phyloP scores from a whole-genome alignment of 1,140 invertebrate genomes.

The Vanessa atalanta region DNA sequence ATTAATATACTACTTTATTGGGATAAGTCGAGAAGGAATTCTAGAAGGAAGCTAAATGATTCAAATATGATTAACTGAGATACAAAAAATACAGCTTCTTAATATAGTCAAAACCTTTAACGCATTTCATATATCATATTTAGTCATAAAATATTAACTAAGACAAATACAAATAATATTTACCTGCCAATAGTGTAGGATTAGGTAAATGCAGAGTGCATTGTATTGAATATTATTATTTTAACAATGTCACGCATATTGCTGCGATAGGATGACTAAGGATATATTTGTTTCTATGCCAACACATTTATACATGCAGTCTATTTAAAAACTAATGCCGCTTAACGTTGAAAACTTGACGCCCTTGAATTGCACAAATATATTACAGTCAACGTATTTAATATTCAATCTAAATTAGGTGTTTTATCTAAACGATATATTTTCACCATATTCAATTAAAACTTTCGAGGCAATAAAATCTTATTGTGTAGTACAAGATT shows the following conservation, averaged over 20 bases:
- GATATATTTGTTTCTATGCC: constrained; percentile 25
- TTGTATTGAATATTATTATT: background rate
- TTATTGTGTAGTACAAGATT: background rate
- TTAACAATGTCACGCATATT: background rate
- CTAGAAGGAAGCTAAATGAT: too few species aligned
- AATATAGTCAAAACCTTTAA: too few species aligned
- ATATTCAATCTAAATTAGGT: constrained; percentile 12
- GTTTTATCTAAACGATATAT: constrained; percentile 18
- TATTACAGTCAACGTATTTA: constrained; percentile 23
- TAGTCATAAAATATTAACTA: background rate
- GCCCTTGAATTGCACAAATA: constrained; percentile 22
- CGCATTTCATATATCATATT: too few species aligned
- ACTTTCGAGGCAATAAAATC: background rate
- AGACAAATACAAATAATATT: background rate
- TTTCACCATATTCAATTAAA: constrained; percentile 1
- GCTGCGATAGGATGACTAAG: constrained; percentile 19
- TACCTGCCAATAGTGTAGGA: constrained; percentile 8
- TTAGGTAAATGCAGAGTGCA: constrained; percentile 6
- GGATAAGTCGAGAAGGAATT: too few species aligned
- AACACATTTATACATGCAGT: constrained; percentile 13
- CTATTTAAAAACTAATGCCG: constrained; percentile 20
- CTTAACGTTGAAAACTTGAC: constrained; percentile 11
- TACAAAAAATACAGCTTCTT: too few species aligned
- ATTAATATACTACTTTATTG: too few species aligned
- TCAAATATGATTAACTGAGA: too few species aligned